These are phyloP conservation scores for Eclectus roratus DNA, from an alignment of 2,113 vertebrate genomes.

Conservation along the genomic window DNA sequence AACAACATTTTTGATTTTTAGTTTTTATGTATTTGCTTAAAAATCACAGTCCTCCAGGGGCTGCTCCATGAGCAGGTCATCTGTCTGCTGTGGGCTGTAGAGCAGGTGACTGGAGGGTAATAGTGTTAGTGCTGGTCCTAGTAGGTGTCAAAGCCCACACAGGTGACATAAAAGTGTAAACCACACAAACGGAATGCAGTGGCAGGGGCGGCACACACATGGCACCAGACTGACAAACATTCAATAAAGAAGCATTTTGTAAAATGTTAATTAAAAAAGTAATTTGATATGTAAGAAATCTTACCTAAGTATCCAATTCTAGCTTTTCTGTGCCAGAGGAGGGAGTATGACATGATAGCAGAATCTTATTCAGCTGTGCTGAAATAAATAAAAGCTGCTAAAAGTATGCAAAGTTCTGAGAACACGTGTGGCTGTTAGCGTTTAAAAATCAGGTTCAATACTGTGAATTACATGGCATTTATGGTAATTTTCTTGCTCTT, in stretches of 20 bases:
- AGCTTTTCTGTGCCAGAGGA: not conserved
- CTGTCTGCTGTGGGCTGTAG: not conserved
- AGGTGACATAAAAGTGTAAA: not conserved
- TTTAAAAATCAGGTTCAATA: not conserved
- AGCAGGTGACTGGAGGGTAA: not conserved
- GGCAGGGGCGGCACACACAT: not conserved
- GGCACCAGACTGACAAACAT: not conserved
- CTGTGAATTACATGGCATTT: not conserved
- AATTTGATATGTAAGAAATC: not conserved
- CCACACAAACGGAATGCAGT: not conserved
- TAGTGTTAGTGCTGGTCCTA: not conserved
- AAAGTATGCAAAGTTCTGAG: not conserved
- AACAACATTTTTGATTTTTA: accelerated
- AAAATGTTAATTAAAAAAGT: not conserved
- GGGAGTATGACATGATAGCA: not conserved
- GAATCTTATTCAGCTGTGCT: not conserved
- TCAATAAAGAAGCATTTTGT: not conserved
- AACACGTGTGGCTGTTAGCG: not conserved
- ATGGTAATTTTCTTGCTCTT: not conserved
- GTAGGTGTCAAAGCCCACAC: not conserved
- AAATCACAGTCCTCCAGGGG: not conserved
- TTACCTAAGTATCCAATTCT: not conserved
- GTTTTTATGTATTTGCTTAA: not conserved
- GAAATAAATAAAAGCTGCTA: not conserved
- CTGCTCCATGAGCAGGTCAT: not conserved